Conservation (phyloP, 1,140 invertebrate genomes). For the Drosophila lacertosa region DNA sequence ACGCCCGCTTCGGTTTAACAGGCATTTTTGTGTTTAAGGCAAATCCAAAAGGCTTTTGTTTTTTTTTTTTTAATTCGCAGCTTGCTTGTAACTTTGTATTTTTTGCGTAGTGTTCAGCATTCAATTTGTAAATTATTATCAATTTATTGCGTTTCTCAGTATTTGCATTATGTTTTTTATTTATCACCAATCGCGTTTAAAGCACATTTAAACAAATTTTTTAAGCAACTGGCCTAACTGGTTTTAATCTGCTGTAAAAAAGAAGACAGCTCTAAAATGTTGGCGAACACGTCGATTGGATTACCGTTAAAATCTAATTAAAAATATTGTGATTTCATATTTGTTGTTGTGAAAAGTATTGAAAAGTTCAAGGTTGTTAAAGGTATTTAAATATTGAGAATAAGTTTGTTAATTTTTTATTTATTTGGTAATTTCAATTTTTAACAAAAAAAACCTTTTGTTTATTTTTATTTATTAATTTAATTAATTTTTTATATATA, state of each 20-base stretch:
- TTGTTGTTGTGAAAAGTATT: background rate
- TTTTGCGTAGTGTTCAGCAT: conserved; percentile 31
- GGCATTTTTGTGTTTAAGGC: conserved; percentile 44
- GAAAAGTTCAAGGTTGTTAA: conserved; percentile 64
- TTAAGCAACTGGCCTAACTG: conserved; percentile 46
- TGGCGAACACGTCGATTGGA: conserved; percentile 41
- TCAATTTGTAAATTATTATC: conserved; percentile 73
- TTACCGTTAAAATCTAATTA: conserved; percentile 77
- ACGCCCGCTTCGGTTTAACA: conserved; percentile 39
- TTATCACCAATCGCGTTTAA: conserved; percentile 44
- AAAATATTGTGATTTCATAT: conserved; percentile 62
- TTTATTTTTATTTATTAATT: background rate
- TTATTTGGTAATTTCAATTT: conserved; percentile 37
- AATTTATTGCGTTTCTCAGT: conserved; percentile 69
- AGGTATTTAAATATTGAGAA: conserved; percentile 40
- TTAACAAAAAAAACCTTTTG: too few species aligned
- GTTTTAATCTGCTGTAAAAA: conserved; percentile 41
- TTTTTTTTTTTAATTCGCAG: conserved; percentile 47
- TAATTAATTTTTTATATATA: conserved; percentile 4
- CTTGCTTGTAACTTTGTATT: conserved; percentile 51
- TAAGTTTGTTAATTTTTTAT: conserved; percentile 5
- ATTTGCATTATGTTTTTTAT: conserved; percentile 68
- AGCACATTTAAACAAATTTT: conserved; percentile 53
- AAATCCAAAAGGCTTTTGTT: conserved; percentile 51
- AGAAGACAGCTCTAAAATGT: conserved; percentile 36